Evolutionary conservation across 1,140 invertebrate genomes (phyloP), one percentile per base, ranked within the genome.

Genomic region (Drosophila nikananu): DNA sequence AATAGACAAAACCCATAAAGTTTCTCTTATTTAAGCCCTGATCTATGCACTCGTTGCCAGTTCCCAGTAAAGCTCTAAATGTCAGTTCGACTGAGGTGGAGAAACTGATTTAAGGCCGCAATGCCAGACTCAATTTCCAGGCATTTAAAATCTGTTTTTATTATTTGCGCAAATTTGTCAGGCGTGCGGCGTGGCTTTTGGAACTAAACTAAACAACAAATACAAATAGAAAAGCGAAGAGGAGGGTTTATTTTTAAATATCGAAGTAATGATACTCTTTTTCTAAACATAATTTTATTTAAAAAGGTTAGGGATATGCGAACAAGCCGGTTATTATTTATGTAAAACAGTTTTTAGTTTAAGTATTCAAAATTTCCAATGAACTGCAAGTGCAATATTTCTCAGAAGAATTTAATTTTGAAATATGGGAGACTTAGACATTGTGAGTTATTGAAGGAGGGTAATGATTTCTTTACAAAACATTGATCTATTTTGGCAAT

Each of bases 141-240:
- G 75, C 75, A 61, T 77, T 77, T 77, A 77, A 77, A 77, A 77
- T 77, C 63, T 44, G 55, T 77, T 77, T 77, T 77, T 77, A 77
- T 77, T 77, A 77, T 77, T 77, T 77, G 70, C 62, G 61, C 73
- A 77, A 76, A 77, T 77, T 77, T 77, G 74, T 77, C 72, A 77
- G 74, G 74, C 64, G 54, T 57, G 72, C 71, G 71, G 59, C 73
- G 55, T 77, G 52, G 60, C 62, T 41, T 57, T 70, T 44, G 61
- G 7, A 54, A 25, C 13, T 66, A 52, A 51, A 19, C 63, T 25
- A 52, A 58, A 58, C 27, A 55, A 65, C 23, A 65, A 65, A 30
- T 21, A 42, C 52, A 55, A 55, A 64, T 32, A 41, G 51, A 21
- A 51, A 35, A 27, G 13, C 54, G 32, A 39, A 23, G 37, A 55